Evolutionary conservation across 2,888 invertebrate genomes (phyloP).

Genomic region (Piscicola geometra): DNA sequence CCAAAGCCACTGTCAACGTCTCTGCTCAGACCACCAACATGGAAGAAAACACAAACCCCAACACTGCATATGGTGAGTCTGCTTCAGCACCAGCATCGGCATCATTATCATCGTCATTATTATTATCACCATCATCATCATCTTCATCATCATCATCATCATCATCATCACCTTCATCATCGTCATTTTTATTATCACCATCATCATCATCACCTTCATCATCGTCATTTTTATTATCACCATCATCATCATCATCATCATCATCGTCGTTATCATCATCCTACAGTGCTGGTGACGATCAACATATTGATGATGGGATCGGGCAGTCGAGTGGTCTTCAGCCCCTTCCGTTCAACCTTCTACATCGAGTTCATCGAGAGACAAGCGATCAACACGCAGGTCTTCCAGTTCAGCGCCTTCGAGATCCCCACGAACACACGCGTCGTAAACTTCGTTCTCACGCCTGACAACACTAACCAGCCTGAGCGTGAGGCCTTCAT

Average conservation of each 20-base stretch:
- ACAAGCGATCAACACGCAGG: not conserved
- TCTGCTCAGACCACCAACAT: not conserved
- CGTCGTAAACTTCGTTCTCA: not conserved
- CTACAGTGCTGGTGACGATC: slow-evolving; percentile 19
- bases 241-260: slow-evolving; percentile 9
- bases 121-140: not conserved
- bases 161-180: slow-evolving; percentile 11
- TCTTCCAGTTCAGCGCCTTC: slow-evolving; percentile 19
- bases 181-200: not conserved
- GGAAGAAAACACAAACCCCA: not conserved
- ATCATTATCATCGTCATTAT: too few species aligned
- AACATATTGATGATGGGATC: not conserved
- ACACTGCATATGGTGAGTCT: slow-evolving; percentile 8
- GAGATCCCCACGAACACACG: not conserved
- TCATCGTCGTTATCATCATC: slow-evolving; percentile 2
- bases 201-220: not conserved
- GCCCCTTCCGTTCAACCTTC: not conserved
- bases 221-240: not conserved
- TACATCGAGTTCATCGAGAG: slow-evolving; percentile 15
- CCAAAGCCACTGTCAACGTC: slow-evolving; percentile 4
- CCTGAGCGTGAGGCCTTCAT: not conserved
- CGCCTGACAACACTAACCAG: not conserved
- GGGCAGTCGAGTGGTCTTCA: slow-evolving; percentile 8
- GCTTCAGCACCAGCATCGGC: not conserved
- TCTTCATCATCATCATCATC: not conserved